These are phyloP conservation scores for Unio pictorum DNA, from an alignment of 2,888 invertebrate genomes.

Conservation along the genomic window DNA sequence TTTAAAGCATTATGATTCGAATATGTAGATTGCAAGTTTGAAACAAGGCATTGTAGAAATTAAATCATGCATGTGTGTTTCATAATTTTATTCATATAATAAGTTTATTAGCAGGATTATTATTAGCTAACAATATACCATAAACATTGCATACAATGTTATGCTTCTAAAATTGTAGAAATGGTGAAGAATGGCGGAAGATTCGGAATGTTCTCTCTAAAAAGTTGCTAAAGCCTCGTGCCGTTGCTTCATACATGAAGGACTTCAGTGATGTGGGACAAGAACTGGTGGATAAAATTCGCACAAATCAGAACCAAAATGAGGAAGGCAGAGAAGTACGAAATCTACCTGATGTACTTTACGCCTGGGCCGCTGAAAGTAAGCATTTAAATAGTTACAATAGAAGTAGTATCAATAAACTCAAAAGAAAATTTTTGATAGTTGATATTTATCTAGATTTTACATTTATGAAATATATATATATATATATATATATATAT, in stretches of 20 bases:
- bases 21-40: too few species aligned
- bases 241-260: conserved; percentile 46
- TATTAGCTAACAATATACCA: too few species aligned
- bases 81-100: too few species aligned
- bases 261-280: conserved; percentile 57
- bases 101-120: too few species aligned
- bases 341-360: conserved; percentile 68
- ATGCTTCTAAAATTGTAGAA: conserved; percentile 41
- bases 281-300: conserved; percentile 55
- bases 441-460: too few species aligned
- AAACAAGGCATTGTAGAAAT: too few species aligned
- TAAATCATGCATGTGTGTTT: too few species aligned
- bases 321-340: conserved; percentile 72
- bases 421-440: too few species aligned
- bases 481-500: too few species aligned
- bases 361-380: conserved; percentile 70
- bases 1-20: too few species aligned
- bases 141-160: too few species aligned
- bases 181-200: conserved; percentile 64
- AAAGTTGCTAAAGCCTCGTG: conserved; percentile 55
- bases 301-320: conserved; percentile 45
- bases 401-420: background rate
- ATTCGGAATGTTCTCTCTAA: conserved; percentile 56
- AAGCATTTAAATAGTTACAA: conserved; percentile 24
- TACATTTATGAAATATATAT: too few species aligned